Evolutionary conservation across 2,113 vertebrate species (phyloP).

Genomic region (Ciconia stormi): DNA sequence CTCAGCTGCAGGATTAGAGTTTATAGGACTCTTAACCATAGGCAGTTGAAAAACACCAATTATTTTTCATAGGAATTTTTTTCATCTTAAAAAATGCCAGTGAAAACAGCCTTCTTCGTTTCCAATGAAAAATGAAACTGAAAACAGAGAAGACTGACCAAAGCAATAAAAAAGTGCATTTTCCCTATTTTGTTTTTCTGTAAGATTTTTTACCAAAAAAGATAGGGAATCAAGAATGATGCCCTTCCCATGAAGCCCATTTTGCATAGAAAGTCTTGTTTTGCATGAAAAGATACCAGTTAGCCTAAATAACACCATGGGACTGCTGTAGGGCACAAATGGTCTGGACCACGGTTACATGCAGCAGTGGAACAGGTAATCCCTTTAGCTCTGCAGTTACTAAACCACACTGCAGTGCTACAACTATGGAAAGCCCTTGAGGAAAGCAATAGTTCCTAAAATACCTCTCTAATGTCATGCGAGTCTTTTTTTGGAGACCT

Average conservation of each 20-base stretch:
- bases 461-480: not conserved
- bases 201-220: not conserved
- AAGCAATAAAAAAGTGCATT: not conserved
- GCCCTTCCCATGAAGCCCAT: not conserved
- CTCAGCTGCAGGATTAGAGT: conserved; percentile 1
- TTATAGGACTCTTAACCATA: not conserved
- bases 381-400: not conserved
- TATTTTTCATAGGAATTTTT: conserved; percentile 19
- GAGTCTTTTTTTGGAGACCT: not conserved
- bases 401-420: not conserved
- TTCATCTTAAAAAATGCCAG: not conserved
- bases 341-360: not conserved
- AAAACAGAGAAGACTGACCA: not conserved
- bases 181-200: not conserved
- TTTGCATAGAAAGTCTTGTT: not conserved
- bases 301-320: not conserved
- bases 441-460: not conserved
- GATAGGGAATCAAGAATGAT: not conserved
- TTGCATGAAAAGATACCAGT: not conserved
- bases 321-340: not conserved
- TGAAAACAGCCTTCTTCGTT: not conserved
- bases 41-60: conserved; percentile 18
- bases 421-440: not conserved
- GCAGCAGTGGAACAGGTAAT: not conserved
- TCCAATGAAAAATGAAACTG: not conserved